These are phyloP conservation scores for Tympanoctomys barrerae DNA, from an alignment of 2,797 vertebrate genomes.

Conservation along the genomic window DNA sequence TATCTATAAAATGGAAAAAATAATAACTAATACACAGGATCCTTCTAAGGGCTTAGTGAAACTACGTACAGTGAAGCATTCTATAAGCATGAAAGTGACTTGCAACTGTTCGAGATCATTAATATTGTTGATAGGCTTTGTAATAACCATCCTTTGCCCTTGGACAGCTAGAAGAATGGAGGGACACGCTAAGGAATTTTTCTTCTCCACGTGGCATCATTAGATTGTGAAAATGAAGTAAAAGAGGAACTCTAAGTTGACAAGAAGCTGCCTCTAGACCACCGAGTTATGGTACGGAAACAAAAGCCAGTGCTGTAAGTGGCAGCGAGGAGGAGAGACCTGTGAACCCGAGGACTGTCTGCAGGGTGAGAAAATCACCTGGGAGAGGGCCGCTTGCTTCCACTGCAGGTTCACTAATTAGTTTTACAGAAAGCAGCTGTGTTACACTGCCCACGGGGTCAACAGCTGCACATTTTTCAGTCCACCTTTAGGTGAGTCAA, in stretches of 20 bases:
- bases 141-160: background rate
- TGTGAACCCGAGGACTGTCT: background rate
- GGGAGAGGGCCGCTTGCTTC: constrained; percentile 57
- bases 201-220: background rate
- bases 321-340: background rate
- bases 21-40: background rate
- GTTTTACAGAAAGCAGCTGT: constrained; percentile 73
- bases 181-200: background rate
- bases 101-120: background rate
- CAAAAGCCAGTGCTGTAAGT: constrained; percentile 16
- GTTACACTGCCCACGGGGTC: constrained; percentile 55
- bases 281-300: background rate
- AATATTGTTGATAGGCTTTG: background rate
- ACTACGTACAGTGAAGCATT: background rate
- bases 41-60: background rate
- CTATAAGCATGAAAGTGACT: background rate
- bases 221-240: background rate
- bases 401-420: constrained; percentile 65
- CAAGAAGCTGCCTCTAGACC: background rate
- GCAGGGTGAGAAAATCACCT: constrained; percentile 53
- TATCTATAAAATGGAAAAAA: constrained; percentile 6
- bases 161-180: background rate
- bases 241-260: background rate
- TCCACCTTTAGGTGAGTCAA: constrained; percentile 62
- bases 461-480: constrained; percentile 51